Base-by-base conservation (phyloP, 2,888 invertebrate species). In the Leucophenga montana region DNA sequence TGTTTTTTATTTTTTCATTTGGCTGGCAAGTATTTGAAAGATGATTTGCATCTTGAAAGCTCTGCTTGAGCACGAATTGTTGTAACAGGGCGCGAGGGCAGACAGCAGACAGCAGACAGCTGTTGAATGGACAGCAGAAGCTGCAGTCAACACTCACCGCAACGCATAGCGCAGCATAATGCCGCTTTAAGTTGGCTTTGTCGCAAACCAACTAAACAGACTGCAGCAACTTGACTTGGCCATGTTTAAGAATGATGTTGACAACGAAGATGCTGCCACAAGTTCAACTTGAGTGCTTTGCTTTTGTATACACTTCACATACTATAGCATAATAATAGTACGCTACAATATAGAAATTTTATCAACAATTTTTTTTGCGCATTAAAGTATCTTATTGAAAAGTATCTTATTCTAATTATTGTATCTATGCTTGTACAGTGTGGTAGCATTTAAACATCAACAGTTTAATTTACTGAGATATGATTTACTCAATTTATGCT, bases 211-310 rank as follows among this genome's bases (percentile, higher is more conserved):
- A 39, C 8, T 11, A 3, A 4, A 27, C 27, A 3, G 27, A 3
- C 4, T 27, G 14, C 48, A n/a, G 14, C 20, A 53, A 53, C 53
- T 75, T 75, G 73, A 66, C 57, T 54, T 46, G 31, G n/a, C 13
- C 31, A 5, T 27, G 27, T 57, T 20, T 14, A 61, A 39, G 61
- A n/a, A 20, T 61, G 39, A 61, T 31, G 31, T 39, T 61, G 61
- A 31, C 39, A 39, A 39, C 39, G 39, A 39, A 39, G 13, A 22
- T 27, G 9, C 27, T 57, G 57, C 31, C 20, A 27, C 27, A 57
- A 57, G 57, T 57, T 57, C 57, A 57, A 22, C 57, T 57, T 57
- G 31, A 57, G 57, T 57, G 27, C n/a, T 57, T 57, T 57, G 33
- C 31, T 61, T 31, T n/a, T 3, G 11, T 3, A 8, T 11, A 39